A percentile compares a stretch with the other conserved stretches of the same genome.
These are phyloP conservation scores for Drosophila pectinifera DNA, from an alignment of 1,140 invertebrate species.

Conservation along the genomic window DNA sequence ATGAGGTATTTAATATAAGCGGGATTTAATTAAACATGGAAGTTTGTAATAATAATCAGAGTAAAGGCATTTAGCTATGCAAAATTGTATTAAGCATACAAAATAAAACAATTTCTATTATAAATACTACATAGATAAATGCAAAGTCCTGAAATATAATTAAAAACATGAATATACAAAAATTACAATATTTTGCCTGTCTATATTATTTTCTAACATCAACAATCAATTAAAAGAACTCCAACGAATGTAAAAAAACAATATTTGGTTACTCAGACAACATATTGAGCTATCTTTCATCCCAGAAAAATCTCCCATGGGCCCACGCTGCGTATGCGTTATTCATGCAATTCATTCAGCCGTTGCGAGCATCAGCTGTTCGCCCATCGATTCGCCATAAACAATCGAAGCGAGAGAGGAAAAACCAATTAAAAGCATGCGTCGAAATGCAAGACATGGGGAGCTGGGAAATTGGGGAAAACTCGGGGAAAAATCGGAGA, in stretches of 20 bases:
- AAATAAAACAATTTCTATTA: no score
- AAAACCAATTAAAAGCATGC: conserved; percentile 76
- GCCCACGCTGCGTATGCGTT: conserved; percentile 41
- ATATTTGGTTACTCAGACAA: conserved; percentile 1
- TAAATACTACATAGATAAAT: neutral
- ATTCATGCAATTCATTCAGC: conserved; percentile 39
- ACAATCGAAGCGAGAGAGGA: conserved; percentile 55
- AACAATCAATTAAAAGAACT: neutral
- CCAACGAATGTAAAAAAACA: neutral
- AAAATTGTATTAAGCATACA: no score
- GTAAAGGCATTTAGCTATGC: no score
- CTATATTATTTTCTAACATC: no score
- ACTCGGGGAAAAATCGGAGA: conserved; percentile 3
- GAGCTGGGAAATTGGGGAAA: conserved; percentile 5
- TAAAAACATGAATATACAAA: no score
- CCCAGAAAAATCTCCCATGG: neutral
- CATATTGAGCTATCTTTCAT: neutral
- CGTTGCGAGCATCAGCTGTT: conserved; percentile 56
- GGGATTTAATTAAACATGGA: neutral
- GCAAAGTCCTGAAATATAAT: no score
- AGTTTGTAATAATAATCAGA: neutral
- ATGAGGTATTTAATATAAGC: neutral
- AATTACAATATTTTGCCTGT: no score
- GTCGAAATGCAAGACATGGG: conserved; percentile 66
- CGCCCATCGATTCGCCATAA: conserved; percentile 61